Evolutionary conservation across 2,113 vertebrate species (phyloP).

Genomic region (Phylloscopus trochilus): DNA sequence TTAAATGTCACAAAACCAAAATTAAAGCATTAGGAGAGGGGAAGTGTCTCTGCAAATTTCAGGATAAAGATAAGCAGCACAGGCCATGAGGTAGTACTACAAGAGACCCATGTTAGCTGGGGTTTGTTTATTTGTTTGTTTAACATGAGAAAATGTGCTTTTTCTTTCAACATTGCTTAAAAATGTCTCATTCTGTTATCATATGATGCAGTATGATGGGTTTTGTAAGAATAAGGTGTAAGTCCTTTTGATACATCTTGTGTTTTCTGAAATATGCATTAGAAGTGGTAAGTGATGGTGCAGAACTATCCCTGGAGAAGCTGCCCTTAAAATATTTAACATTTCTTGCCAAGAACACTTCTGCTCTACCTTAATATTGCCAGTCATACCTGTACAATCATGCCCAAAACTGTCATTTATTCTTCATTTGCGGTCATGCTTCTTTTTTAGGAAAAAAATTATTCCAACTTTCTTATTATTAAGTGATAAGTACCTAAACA

Average conservation of each 20-base stretch:
- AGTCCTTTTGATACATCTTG: neutral
- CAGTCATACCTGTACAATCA: neutral
- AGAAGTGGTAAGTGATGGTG: neutral
- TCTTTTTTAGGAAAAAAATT: neutral
- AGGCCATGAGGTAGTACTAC: neutral
- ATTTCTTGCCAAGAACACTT: neutral
- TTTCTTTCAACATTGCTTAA: neutral
- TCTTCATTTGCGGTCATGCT: neutral
- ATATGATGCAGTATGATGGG: neutral
- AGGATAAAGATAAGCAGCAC: neutral
- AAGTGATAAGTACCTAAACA: neutral
- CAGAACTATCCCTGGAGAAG: neutral
- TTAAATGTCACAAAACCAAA: neutral
- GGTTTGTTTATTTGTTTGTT: no score
- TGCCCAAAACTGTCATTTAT: neutral
- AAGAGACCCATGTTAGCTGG: neutral
- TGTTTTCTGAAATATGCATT: constrained; percentile 8
- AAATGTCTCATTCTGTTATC: neutral
- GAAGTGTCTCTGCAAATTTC: neutral
- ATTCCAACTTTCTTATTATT: neutral
- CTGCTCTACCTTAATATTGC: neutral
- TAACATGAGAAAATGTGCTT: neutral
- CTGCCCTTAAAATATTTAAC: neutral
- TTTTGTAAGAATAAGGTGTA: neutral
- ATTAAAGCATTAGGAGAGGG: neutral